phyloP scores from a whole-genome alignment of 2,797 vertebrate species.

The Artibeus lituratus region DNA sequence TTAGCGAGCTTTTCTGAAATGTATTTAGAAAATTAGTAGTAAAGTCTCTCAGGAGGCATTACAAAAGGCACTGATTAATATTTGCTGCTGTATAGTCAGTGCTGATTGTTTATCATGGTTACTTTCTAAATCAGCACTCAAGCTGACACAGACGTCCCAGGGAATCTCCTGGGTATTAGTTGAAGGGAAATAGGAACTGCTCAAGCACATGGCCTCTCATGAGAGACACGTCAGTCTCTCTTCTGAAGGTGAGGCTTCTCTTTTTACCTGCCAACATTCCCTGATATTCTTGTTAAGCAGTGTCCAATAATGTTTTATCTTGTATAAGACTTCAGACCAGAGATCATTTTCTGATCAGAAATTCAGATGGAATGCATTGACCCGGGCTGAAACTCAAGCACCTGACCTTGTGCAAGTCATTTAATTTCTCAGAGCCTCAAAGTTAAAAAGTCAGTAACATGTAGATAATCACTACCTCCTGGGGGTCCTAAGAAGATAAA shows the following conservation, averaged over 20 bases:
- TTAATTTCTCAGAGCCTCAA: not conserved
- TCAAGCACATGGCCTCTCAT: not conserved
- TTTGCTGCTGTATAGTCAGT: constrained; percentile 24
- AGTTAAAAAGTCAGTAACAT: not conserved
- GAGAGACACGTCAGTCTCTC: constrained; percentile 29
- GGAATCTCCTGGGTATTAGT: not conserved
- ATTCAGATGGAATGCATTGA: not conserved
- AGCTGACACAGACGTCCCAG: not conserved
- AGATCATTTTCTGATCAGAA: not conserved
- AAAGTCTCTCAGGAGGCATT: constrained; percentile 51
- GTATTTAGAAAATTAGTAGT: constrained; percentile 38
- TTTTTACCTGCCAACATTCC: not conserved
- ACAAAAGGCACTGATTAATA: constrained; percentile 59
- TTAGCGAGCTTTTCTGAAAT: constrained; percentile 34
- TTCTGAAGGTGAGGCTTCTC: not conserved
- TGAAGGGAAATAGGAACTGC: constrained; percentile 8
- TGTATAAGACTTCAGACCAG: not conserved
- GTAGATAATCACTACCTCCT: not conserved
- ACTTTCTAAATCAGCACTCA: constrained; percentile 40
- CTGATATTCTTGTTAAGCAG: not conserved
- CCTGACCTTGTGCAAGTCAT: not conserved
- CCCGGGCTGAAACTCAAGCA: not conserved
- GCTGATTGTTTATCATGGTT: constrained; percentile 50
- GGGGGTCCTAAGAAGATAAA: not conserved
- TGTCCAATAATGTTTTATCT: not conserved